Percentiles rank a stretch among this genome's conserved stretches.
phyloP scores from a whole-genome alignment of 2,888 invertebrate species.

The Himalopsyche kuldschensis region DNA sequence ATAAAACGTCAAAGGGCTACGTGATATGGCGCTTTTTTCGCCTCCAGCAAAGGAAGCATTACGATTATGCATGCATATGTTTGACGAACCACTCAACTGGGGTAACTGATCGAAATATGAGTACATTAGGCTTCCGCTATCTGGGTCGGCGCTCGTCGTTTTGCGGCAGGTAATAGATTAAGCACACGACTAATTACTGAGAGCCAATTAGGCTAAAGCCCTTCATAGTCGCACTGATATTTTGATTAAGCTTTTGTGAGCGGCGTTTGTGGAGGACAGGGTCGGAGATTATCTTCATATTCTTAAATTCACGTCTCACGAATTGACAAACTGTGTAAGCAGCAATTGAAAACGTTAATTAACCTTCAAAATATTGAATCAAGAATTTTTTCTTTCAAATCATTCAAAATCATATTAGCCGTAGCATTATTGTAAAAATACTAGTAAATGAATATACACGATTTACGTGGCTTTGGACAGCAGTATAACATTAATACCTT shows the following conservation, averaged over 20 bases:
- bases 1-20: background rate
- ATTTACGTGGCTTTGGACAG: too few species aligned
- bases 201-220: slow-evolving; percentile 31
- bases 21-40: background rate
- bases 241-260: slow-evolving; percentile 35
- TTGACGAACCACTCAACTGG: background rate
- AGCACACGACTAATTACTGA: slow-evolving; percentile 32
- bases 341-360: background rate
- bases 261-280: background rate
- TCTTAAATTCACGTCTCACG: slow-evolving; percentile 10
- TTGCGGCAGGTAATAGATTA: slow-evolving; percentile 28
- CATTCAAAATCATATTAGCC: too few species aligned
- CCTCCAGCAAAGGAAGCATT: background rate
- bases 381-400: too few species aligned
- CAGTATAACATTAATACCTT: too few species aligned
- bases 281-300: slow-evolving; percentile 17
- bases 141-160: background rate
- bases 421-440: too few species aligned
- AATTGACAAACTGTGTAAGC: background rate
- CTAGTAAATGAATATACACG: too few species aligned
- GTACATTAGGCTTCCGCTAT: background rate
- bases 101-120: background rate
- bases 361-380: too few species aligned
- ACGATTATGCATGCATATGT: background rate
- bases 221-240: slow-evolving; percentile 32